Evolutionary conservation across 2,888 invertebrate species (phyloP).

Genomic region (Itoplectis maculator): DNA sequence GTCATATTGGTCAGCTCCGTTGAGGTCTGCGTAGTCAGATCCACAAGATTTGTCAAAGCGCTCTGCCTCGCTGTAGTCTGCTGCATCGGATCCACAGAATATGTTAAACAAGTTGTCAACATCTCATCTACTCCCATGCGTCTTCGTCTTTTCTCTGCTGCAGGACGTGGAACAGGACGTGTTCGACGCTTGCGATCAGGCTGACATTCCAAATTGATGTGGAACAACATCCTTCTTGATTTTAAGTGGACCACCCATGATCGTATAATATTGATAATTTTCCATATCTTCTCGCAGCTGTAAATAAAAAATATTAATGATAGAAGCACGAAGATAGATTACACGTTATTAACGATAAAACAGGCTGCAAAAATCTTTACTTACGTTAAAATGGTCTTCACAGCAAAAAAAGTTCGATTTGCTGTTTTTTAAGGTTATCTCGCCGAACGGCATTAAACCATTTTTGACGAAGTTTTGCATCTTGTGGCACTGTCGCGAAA

Average conservation of each 20-base stretch:
- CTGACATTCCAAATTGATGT: constrained; percentile 1
- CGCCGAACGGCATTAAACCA: constrained; percentile 51
- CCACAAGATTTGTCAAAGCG: background rate
- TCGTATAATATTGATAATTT: background rate
- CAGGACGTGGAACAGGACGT: constrained; percentile 18
- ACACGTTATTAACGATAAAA: background rate
- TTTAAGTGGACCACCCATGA: background rate
- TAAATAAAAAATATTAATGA: constrained; percentile 3
- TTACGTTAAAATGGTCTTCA: constrained; percentile 64
- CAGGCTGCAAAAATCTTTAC: constrained; percentile 32
- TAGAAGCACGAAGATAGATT: background rate
- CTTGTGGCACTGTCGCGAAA: constrained; percentile 56
- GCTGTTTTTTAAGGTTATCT: constrained; percentile 21
- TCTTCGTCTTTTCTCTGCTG: constrained; percentile 30
- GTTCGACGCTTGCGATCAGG: constrained; percentile 5
- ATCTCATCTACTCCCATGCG: constrained; percentile 2
- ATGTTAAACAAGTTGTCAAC: background rate
- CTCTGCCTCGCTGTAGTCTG: too few relatives aligned
- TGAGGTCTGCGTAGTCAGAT: background rate
- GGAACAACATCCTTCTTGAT: background rate
- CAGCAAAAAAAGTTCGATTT: constrained; percentile 58
- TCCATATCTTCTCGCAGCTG: constrained; percentile 11
- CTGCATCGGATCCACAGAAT: too few relatives aligned
- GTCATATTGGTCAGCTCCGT: background rate
- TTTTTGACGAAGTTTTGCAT: constrained; percentile 47